Percentiles rank a stretch among this genome's conserved stretches.
Evolutionary conservation across 2,888 invertebrate species (phyloP).

Genomic region (Morinoia aosen): DNA sequence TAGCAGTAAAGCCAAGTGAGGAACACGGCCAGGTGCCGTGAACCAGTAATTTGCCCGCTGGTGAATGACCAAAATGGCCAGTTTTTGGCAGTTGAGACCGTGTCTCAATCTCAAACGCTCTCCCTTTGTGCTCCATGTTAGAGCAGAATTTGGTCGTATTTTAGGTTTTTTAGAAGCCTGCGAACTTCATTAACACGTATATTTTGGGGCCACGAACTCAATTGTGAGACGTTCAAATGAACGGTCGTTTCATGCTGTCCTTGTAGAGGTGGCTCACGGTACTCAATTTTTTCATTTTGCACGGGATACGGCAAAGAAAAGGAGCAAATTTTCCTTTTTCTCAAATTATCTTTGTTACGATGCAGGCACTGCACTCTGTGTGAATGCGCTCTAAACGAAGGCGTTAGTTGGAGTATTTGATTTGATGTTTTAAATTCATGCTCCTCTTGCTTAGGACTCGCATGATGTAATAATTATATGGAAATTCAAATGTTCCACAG

Average conservation of each 20-base stretch:
- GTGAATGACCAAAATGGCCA: neutral
- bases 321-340: neutral
- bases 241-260: neutral
- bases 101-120: constrained; percentile 5
- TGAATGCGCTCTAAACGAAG: too few relatives aligned
- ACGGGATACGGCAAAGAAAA: neutral
- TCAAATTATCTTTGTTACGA: too few relatives aligned
- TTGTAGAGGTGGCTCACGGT: neutral
- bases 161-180: neutral
- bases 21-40: neutral
- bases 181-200: neutral
- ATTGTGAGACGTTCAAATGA: neutral
- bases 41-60: neutral
- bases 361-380: too few relatives aligned
- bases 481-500: too few relatives aligned
- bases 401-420: too few relatives aligned
- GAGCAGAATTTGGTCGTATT: neutral
- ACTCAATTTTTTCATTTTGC: neutral
- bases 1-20: neutral
- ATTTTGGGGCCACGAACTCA: neutral
- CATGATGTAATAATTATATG: too few relatives aligned
- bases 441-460: too few relatives aligned
- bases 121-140: neutral
- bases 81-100: neutral
- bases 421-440: too few relatives aligned